These are phyloP conservation scores for Xiphorhynchus erythropygius DNA, from an alignment of 2,797 vertebrate species.

Conservation along the genomic window DNA sequence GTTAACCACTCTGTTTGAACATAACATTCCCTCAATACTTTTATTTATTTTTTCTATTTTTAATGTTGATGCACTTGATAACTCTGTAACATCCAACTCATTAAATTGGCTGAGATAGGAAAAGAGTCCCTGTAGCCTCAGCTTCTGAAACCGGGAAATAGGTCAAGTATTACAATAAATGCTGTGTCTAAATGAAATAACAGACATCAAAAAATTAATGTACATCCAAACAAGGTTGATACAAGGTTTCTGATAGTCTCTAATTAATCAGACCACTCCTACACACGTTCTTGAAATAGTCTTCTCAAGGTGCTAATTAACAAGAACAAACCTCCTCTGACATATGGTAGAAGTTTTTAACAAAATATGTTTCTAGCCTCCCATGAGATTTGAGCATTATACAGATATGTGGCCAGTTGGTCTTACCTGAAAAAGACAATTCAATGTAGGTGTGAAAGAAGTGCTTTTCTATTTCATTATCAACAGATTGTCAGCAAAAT, in stretches of 20 bases:
- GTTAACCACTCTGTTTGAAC: neutral
- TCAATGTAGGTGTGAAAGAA: neutral
- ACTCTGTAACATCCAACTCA: neutral
- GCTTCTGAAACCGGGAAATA: neutral
- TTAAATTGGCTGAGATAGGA: neutral
- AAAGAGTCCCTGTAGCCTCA: neutral
- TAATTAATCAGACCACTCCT: conserved; percentile 4
- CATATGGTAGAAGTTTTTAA: neutral
- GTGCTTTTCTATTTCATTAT: neutral
- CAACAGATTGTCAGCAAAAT: neutral
- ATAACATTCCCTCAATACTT: neutral
- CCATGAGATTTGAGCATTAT: neutral
- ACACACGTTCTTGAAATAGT: conserved; percentile 25
- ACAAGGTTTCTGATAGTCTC: neutral
- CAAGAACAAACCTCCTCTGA: conserved; percentile 10
- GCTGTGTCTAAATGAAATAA: neutral
- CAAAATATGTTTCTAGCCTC: neutral
- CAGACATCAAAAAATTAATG: neutral
- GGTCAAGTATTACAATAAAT: neutral
- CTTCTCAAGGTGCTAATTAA: conserved; percentile 54
- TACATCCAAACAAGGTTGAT: neutral
- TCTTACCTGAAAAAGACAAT: neutral
- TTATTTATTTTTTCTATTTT: neutral
- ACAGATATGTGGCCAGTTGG: neutral
- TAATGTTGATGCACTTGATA: neutral